Evolutionary conservation across 2,888 invertebrate species (phyloP).

Genomic region (Deroplatys truncata): DNA sequence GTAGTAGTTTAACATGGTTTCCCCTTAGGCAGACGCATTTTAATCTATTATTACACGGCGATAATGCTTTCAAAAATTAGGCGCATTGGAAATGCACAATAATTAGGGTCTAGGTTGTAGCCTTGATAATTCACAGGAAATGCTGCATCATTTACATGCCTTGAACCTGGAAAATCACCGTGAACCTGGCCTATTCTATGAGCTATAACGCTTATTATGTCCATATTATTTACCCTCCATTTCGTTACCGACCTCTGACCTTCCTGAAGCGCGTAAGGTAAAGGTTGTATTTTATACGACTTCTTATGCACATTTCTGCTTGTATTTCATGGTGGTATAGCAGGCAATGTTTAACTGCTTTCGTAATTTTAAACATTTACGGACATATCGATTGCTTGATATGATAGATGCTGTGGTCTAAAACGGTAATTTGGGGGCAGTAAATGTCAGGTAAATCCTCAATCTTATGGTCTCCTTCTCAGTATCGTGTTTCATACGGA

Average conservation of each 20-base stretch:
- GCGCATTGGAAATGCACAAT: too few species aligned
- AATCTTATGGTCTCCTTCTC: not conserved
- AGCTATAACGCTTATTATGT: not conserved
- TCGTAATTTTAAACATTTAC: not conserved
- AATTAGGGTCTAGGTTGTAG: not conserved
- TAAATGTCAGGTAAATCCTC: not conserved
- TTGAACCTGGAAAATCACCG: not conserved
- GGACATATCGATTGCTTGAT: not conserved
- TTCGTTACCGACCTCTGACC: not conserved
- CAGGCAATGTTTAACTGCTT: not conserved
- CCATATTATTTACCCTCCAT: not conserved
- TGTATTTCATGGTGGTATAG: not conserved
- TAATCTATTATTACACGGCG: too few species aligned
- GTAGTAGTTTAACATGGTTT: too few species aligned
- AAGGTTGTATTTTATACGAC: not conserved
- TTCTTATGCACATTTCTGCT: not conserved
- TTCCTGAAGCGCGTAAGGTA: not conserved
- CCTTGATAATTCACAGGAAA: not conserved
- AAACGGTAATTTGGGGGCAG: not conserved
- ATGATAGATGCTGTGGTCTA: not conserved
- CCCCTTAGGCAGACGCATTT: too few species aligned
- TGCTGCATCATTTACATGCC: not conserved
- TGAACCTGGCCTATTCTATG: not conserved
- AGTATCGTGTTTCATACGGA: not conserved
- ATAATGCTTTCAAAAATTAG: too few species aligned